phyloP scores from a whole-genome alignment of 2,113 vertebrate species.

The Paralichthys olivaceus region DNA sequence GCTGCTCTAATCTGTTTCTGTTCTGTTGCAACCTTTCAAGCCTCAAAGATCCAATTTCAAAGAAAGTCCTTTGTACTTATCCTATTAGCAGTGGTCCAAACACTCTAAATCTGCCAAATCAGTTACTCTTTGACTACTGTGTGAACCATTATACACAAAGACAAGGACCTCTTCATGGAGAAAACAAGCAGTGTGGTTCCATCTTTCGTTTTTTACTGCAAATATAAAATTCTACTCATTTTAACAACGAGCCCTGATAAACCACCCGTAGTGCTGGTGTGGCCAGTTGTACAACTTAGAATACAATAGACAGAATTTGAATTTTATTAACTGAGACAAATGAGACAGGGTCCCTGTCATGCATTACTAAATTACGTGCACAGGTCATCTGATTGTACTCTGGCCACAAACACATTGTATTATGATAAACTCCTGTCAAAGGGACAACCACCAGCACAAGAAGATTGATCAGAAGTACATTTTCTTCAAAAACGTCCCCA shows the following conservation, averaged over 20 bases:
- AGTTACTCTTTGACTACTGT: background rate
- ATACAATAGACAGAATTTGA: too few species aligned
- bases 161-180: background rate
- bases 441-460: too few species aligned
- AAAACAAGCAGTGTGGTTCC: background rate
- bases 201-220: background rate
- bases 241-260: background rate
- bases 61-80: conserved; percentile 17
- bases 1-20: conserved; percentile 5
- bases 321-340: background rate
- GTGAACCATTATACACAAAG: background rate
- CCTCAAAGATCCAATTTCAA: conserved; percentile 23
- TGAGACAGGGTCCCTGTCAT: too few species aligned
- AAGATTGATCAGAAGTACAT: too few species aligned
- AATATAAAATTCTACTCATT: background rate
- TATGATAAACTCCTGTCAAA: too few species aligned
- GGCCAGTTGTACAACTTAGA: background rate
- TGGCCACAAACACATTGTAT: background rate
- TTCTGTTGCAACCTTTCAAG: conserved; percentile 17
- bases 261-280: background rate
- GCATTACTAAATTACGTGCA: background rate
- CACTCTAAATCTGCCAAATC: conserved; percentile 30
- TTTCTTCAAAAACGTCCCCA: too few species aligned
- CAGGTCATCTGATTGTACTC: background rate
- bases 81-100: conserved; percentile 31